Evolutionary conservation across 2,113 vertebrate species (phyloP), one percentile per base, ranked within the genome.

Genomic region (Sardina pilchardus): DNA sequence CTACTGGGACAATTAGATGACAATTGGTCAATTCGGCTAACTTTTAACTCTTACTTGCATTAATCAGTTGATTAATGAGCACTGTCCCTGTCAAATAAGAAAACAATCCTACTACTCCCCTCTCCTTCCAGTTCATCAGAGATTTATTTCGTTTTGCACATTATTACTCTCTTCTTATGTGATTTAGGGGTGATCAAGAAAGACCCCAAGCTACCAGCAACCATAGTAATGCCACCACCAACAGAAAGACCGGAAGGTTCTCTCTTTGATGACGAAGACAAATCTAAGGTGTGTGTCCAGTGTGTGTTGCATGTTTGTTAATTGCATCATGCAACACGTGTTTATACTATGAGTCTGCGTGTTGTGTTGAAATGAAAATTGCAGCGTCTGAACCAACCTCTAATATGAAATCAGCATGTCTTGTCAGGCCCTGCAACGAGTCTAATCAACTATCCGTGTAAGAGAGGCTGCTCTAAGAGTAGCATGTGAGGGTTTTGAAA

Each of bases 231-330:
- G 91, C 94, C 96, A 8, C 97, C 97, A 3, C 96, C 96, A 43
- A 95, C 96, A 45, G 96, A 96, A 0, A 96, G 97, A 94, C 88
- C 93, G 67, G 92, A 92, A 81, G 94, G 94, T 34, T 97, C 97
- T 14, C 93, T 98, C 86, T 99, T 99, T 91, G 96, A 98, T 90
- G 95, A 97, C 84, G 95, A 97, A 88, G 97, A 98, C 59, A 98
- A 97, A 89, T 96, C 97, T n/a, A 95, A 96, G 94, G 97, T 96
- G 26, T 47, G 91, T 88, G 34, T n/a, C 42, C 2, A 5, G 71
- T 16, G 2, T 78, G 5, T 78, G n/a, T 10, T 34, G 16, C 4
- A 34, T 78, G 1, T 16, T 30, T 78, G 71, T 5, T 30, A 67
- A 67, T 1, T 67, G 63, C 10, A n/a, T 26, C n/a, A 67, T 3